These are phyloP conservation scores for Nebria brevicollis DNA, from an alignment of 2,888 invertebrate genomes.

Conservation along the genomic window DNA sequence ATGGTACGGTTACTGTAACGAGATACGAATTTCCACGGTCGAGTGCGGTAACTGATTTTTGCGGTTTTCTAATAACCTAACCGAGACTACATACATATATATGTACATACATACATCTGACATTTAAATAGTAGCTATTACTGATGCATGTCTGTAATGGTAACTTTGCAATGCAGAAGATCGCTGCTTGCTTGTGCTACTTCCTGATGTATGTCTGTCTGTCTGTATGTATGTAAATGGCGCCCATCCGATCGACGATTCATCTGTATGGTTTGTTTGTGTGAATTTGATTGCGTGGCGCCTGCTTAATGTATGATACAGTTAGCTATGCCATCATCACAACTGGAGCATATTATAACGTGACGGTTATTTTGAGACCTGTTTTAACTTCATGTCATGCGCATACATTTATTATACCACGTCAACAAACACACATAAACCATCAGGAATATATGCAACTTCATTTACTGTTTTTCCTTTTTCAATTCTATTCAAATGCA, in stretches of 20 bases:
- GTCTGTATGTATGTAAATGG: slow-evolving; percentile 13
- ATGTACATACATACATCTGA: background rate
- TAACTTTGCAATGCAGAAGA: background rate
- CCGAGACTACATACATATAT: no score
- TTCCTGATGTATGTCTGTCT: background rate
- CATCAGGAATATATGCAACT: slow-evolving; percentile 8
- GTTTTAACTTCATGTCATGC: background rate
- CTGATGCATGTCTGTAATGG: background rate
- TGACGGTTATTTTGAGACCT: slow-evolving; percentile 14
- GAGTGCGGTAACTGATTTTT: background rate
- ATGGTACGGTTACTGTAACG: background rate
- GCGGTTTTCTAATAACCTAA: background rate
- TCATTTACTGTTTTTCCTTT: slow-evolving; percentile 2
- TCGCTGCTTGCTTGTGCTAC: background rate
- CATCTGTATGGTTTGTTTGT: background rate
- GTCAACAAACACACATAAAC: background rate
- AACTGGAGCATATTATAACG: slow-evolving; percentile 34
- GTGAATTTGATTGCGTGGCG: slow-evolving; percentile 30
- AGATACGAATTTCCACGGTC: background rate
- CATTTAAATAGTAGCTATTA: background rate
- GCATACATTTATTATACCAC: slow-evolving; percentile 9
- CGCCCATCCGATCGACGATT: background rate
- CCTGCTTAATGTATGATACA: slow-evolving; percentile 41
- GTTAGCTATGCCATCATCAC: slow-evolving; percentile 45
- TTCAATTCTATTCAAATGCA: background rate